phyloP scores from a whole-genome alignment of 1,140 invertebrate genomes.

The Euwallacea fornicatus region DNA sequence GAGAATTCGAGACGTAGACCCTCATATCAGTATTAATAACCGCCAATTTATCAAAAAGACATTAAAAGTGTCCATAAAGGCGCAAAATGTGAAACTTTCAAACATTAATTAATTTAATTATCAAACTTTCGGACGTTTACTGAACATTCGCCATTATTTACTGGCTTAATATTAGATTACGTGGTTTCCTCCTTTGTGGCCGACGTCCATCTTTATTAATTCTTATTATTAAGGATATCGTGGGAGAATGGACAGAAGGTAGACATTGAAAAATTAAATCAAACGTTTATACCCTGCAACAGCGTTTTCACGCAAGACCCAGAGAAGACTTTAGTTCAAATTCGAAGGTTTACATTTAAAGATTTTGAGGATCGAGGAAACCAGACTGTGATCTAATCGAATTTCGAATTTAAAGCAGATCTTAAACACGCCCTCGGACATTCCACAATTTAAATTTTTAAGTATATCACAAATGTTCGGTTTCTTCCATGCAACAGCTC shows the following conservation, averaged over 20 bases:
- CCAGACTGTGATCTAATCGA: too few relatives aligned
- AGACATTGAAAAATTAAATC: background rate
- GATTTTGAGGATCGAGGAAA: too few relatives aligned
- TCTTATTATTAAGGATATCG: conserved; percentile 15
- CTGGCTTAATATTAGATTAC: conserved; percentile 38
- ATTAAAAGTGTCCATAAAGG: conserved; percentile 46
- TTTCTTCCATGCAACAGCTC: background rate
- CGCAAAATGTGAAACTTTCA: conserved; percentile 45
- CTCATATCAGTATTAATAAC: conserved; percentile 49
- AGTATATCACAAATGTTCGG: background rate
- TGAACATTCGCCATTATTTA: conserved; percentile 36
- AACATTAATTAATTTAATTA: conserved; percentile 53
- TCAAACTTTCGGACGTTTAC: conserved; percentile 49
- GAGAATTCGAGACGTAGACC: conserved; percentile 16
- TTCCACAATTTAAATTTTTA: background rate
- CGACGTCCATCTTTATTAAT: conserved; percentile 35
- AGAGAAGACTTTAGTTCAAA: background rate
- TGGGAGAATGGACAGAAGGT: background rate
- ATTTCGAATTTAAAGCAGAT: background rate
- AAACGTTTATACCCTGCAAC: background rate
- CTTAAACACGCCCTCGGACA: background rate
- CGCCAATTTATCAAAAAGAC: conserved; percentile 52
- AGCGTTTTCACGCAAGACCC: background rate
- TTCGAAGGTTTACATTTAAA: too few relatives aligned
- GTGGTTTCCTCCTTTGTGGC: conserved; percentile 17